Conservation (phyloP, 2,888 invertebrate genomes). For the Ernsta delagoae region DNA sequence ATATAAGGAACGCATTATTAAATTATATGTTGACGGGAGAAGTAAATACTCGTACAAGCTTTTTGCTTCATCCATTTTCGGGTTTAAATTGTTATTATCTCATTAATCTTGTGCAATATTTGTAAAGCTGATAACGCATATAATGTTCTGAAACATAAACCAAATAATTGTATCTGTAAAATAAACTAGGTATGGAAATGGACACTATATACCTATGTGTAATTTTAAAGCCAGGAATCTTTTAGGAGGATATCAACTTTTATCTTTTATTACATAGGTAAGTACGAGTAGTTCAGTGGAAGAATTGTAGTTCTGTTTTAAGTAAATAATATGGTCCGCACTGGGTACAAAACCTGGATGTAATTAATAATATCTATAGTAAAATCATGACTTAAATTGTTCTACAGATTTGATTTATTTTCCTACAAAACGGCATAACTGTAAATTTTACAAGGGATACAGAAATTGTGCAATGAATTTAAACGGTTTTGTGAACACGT, state of each 20-base stretch:
- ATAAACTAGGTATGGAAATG: no score
- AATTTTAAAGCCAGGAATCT: no score
- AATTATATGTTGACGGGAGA: neutral
- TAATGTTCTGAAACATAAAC: no score
- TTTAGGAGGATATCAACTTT: no score
- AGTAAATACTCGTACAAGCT: slow-evolving; percentile 10
- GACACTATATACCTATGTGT: no score
- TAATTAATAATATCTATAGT: no score
- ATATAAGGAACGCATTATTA: neutral
- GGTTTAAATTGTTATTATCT: slow-evolving; percentile 2
- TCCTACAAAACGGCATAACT: neutral
- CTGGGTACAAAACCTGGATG: no score
- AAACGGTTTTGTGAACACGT: neutral
- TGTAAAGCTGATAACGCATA: neutral
- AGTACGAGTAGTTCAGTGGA: no score
- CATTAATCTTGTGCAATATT: slow-evolving; percentile 1
- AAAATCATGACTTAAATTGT: no score
- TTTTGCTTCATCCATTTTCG: slow-evolving; percentile 2
- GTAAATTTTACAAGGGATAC: neutral
- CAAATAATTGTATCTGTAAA: no score
- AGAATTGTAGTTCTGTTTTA: no score
- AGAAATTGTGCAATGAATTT: neutral
- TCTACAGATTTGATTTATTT: neutral
- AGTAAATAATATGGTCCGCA: neutral
- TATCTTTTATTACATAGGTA: no score